Conservation (phyloP, 2,888 invertebrate genomes). For the Chrysodeixis includens region DNA sequence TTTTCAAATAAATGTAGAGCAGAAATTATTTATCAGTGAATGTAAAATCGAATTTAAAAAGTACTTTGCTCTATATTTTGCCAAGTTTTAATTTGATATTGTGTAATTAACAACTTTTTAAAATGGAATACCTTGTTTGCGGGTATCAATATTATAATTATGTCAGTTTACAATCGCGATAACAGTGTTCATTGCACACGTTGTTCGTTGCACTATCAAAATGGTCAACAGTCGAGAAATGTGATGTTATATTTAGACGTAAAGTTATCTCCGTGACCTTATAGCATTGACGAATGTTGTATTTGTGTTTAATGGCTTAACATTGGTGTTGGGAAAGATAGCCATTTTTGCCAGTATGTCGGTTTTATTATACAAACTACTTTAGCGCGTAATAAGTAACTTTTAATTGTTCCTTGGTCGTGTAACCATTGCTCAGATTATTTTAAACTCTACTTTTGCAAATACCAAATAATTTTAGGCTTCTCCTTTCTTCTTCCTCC, state of each 20-base stretch:
- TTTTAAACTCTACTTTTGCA: not conserved
- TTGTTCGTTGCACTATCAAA: not conserved
- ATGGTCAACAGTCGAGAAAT: conserved; percentile 1
- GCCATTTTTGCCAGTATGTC: not conserved
- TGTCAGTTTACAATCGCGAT: not conserved
- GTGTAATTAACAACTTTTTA: no score
- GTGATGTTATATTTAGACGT: conserved; percentile 5
- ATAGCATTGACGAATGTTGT: conserved; percentile 22
- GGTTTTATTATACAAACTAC: no score
- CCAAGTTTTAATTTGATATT: no score
- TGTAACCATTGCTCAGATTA: not conserved
- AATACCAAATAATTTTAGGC: no score
- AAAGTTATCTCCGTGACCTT: conserved; percentile 34
- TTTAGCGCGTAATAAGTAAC: no score
- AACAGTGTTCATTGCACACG: not conserved
- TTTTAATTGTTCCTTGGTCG: no score
- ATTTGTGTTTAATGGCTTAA: not conserved
- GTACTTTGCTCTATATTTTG: no score
- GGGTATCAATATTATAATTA: no score
- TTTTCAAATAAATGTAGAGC: no score
- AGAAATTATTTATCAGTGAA: no score
- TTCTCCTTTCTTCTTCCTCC: no score
- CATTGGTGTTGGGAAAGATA: not conserved
- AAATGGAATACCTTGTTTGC: not conserved
- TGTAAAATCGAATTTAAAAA: no score